A percentile compares a stretch with the other conserved stretches of the same genome.
Conservation (phyloP, 1,140 invertebrate genomes). For the Solen grandis region DNA sequence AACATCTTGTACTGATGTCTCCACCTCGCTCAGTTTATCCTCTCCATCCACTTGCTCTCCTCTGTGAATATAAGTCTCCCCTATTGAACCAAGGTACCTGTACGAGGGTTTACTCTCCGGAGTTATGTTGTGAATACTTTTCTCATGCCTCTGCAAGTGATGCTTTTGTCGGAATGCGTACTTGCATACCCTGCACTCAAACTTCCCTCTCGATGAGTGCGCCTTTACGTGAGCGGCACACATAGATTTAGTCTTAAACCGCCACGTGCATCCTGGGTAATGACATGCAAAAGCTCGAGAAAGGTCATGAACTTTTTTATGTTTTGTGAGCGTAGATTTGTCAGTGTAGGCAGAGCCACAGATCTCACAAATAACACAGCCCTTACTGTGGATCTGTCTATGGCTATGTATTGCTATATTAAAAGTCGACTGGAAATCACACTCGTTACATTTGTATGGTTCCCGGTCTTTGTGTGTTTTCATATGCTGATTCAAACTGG, state of each 20-base stretch:
- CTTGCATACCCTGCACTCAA: constrained; percentile 71
- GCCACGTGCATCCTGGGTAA: constrained; percentile 75
- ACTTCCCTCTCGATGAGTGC: constrained; percentile 72
- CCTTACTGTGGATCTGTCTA: constrained; percentile 75
- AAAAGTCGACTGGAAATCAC: constrained; percentile 74
- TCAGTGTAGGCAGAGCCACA: constrained; percentile 77
- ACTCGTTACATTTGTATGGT: constrained; percentile 73
- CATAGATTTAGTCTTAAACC: constrained; percentile 77
- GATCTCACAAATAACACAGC: constrained; percentile 76
- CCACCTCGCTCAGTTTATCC: constrained; percentile 41
- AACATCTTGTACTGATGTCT: constrained; percentile 43
- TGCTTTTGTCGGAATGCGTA: constrained; percentile 79
- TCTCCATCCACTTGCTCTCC: too few species aligned
- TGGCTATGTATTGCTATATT: constrained; percentile 76
- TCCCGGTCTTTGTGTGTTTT: constrained; percentile 70
- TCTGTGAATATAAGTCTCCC: too few species aligned
- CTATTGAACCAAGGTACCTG: neutral
- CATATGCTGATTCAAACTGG: constrained; percentile 69
- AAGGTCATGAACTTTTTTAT: constrained; percentile 77
- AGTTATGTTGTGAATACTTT: constrained; percentile 69
- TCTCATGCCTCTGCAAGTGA: constrained; percentile 76
- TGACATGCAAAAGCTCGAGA: constrained; percentile 74
- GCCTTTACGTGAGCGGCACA: constrained; percentile 73
- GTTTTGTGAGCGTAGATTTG: constrained; percentile 76
- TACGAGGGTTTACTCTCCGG: constrained; percentile 12